phyloP scores from a whole-genome alignment of 2,888 invertebrate species.

The Xiphydria camelus region DNA sequence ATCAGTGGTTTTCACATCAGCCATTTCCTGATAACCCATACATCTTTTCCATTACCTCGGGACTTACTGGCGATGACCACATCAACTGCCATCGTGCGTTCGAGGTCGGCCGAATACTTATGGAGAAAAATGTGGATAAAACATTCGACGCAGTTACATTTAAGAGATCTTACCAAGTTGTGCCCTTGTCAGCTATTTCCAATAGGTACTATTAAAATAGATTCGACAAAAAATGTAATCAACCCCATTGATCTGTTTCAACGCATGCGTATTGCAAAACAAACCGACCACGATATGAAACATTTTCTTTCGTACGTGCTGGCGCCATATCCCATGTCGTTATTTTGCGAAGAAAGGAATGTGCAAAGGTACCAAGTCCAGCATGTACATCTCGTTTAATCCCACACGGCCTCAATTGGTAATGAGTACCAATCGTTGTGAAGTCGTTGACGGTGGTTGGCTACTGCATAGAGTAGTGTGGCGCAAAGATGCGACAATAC shows the following conservation, averaged over 20 bases:
- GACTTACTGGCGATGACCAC: constrained; percentile 1
- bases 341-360: constrained; percentile 22
- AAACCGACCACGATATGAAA: constrained; percentile 15
- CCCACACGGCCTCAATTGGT: too few relatives aligned
- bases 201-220: constrained; percentile 8
- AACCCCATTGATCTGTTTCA: constrained; percentile 19
- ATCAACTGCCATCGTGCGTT: constrained; percentile 16
- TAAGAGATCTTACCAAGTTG: constrained; percentile 18
- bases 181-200: too few relatives aligned
- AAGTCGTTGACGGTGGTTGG: too few relatives aligned
- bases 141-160: constrained; percentile 15
- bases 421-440: too few relatives aligned
- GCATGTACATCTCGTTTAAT: too few relatives aligned
- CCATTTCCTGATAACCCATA: constrained; percentile 12
- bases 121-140: constrained; percentile 8
- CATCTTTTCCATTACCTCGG: constrained; percentile 12
- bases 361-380: constrained; percentile 19
- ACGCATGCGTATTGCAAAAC: constrained; percentile 15
- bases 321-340: constrained; percentile 20
- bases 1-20: constrained; percentile 17
- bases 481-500: too few relatives aligned
- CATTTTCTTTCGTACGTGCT: constrained; percentile 16
- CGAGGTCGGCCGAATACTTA: constrained; percentile 5
- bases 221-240: constrained; percentile 8
- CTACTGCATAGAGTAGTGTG: too few relatives aligned